phyloP scores from a whole-genome alignment of 2,113 vertebrate genomes.

The Pseudopipra pipra region DNA sequence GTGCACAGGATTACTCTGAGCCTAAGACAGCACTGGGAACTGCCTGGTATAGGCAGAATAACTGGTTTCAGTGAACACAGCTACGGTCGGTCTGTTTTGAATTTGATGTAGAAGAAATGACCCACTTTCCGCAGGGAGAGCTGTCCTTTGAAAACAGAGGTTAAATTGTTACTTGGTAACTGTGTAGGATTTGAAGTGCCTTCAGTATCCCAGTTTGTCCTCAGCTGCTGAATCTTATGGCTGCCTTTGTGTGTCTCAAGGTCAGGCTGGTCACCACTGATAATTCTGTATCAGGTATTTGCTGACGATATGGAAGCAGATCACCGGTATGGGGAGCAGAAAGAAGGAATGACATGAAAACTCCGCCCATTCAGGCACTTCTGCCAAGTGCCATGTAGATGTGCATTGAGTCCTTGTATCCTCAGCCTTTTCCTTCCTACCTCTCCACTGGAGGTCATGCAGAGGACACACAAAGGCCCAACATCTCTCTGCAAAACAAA shows the following conservation, averaged over 20 bases:
- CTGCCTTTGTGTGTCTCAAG: not conserved
- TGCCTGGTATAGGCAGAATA: not conserved
- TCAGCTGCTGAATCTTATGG: not conserved
- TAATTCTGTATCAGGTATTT: not conserved
- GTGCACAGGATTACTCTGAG: not conserved
- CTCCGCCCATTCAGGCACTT: not conserved
- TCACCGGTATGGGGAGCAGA: not conserved
- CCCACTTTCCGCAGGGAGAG: not conserved
- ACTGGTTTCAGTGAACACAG: not conserved
- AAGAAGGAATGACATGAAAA: not conserved
- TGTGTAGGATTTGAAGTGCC: not conserved
- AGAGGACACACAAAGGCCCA: not conserved
- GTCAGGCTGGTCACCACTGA: not conserved
- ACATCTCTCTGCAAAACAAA: not conserved
- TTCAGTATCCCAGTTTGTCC: not conserved
- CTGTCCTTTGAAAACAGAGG: not conserved
- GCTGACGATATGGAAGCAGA: not conserved
- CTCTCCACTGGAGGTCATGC: not conserved
- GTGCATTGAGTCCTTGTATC: not conserved
- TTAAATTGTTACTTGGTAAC: conserved; percentile 17
- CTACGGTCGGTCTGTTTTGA: not conserved
- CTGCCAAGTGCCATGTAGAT: not conserved
- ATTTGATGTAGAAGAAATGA: not conserved
- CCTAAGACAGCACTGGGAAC: not conserved
- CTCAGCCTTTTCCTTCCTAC: not conserved